These are phyloP conservation scores for Listronotus oregonensis DNA, from an alignment of 1,140 invertebrate genomes.

Conservation along the genomic window DNA sequence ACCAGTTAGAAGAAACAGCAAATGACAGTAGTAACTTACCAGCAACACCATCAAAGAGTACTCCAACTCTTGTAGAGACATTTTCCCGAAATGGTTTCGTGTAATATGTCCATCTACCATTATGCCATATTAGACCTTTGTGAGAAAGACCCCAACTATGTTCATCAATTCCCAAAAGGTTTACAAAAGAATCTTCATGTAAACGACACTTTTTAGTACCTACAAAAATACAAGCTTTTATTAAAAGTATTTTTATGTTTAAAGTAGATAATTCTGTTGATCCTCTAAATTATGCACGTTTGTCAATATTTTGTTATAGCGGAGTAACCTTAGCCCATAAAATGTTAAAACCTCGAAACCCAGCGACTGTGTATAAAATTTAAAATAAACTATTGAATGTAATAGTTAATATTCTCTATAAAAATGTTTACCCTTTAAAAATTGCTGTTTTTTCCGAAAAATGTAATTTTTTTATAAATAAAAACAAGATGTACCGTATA, in stretches of 20 bases:
- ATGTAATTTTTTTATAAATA: too few relatives aligned
- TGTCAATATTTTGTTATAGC: too few relatives aligned
- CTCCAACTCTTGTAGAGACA: constrained; percentile 67
- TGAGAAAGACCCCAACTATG: constrained; percentile 77
- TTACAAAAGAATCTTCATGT: constrained; percentile 70
- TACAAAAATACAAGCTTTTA: constrained; percentile 60
- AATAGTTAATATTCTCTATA: too few relatives aligned
- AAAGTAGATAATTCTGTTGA: not conserved
- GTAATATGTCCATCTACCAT: constrained; percentile 64
- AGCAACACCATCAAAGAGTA: constrained; percentile 69
- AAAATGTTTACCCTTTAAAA: too few relatives aligned
- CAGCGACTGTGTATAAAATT: too few relatives aligned
- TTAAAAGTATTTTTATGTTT: constrained; percentile 60
- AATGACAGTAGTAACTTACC: constrained; percentile 11
- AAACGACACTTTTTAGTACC: constrained; percentile 67
- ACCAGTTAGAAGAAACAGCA: not conserved
- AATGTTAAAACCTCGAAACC: too few relatives aligned
- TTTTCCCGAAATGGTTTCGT: constrained; percentile 74
- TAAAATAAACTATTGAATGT: too few relatives aligned
- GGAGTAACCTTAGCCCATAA: too few relatives aligned
- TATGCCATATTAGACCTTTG: constrained; percentile 75
- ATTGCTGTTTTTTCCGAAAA: too few relatives aligned
- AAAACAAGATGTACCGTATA: too few relatives aligned
- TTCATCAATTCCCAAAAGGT: constrained; percentile 72
- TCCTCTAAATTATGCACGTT: not conserved